Evolutionary conservation across 2,113 vertebrate genomes (phyloP), one percentile per base, ranked within the genome.

Genomic region (Myiopsitta monachus): DNA sequence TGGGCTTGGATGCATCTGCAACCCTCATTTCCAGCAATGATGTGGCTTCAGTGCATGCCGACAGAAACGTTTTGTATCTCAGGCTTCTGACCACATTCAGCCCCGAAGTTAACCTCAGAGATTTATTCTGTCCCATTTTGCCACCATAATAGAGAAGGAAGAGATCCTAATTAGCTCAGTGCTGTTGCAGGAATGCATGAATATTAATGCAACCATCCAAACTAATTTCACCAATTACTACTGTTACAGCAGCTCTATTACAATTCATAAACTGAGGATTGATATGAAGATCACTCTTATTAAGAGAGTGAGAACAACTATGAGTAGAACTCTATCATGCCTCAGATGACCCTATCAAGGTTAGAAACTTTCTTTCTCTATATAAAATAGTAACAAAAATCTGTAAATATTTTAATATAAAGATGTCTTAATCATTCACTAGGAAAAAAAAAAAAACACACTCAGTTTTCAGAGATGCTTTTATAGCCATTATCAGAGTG

Each of bases 171-270:
- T 95, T 93, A 96, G 92, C 94, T 76, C 44, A 13, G 94, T 47
- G 94, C 87, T 77, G 82, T 88, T 81, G 87, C 86, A 96, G 87
- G 83, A 69, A 64, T 74, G 68, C 90, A 97, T 95, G 95, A 95
- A 97, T 97, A 97, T 97, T 97, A 96, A 94, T 94, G 59, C 76
- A 70, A 88, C 66, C 92, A 96, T 92, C 90, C 91, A 87, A 94
- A 89, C 61, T 96, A 93, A 97, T 95, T 92, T 92, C 51, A 57
- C 91, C 95, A 96, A 95, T 97, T 97, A 97, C 47, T 47, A 76
- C 93, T 88, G 79, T 68, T 95, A 46, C 86, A 78, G 83, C 94
- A 95, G 93, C 75, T 92, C 82, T 85, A 90, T 95, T 96, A 92
- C 91, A 74, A 91, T 54, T 95, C 96, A 92, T 87, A 95, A 92